These are phyloP conservation scores for Xiphophorus couchianus DNA, from an alignment of 2,113 vertebrate genomes.

Conservation along the genomic window DNA sequence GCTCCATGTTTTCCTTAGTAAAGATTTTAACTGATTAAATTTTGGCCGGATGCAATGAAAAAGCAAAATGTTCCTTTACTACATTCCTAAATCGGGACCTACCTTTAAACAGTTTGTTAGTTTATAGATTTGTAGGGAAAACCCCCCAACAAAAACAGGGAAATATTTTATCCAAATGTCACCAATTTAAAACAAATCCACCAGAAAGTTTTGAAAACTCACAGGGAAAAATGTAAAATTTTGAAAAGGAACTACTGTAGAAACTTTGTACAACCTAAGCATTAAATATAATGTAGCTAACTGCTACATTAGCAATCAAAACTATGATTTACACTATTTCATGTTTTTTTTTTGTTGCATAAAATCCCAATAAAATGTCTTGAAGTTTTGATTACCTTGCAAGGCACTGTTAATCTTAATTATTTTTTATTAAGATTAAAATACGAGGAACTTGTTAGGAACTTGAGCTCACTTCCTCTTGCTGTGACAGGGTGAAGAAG, in stretches of 20 bases:
- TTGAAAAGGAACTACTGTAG: no score
- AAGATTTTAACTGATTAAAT: background rate
- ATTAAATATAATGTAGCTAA: no score
- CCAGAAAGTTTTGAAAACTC: no score
- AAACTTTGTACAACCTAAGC: no score
- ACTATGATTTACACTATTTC: no score
- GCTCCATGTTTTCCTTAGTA: background rate
- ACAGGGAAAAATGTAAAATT: no score
- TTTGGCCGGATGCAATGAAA: background rate
- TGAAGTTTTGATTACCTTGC: background rate
- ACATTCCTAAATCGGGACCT: no score
- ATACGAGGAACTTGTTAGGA: background rate
- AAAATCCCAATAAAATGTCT: background rate
- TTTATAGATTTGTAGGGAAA: no score
- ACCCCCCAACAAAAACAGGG: background rate
- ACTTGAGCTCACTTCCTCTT: background rate
- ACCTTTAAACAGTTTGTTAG: no score
- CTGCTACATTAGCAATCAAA: no score
- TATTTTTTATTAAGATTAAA: background rate
- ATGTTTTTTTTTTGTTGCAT: background rate
- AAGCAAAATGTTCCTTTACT: background rate
- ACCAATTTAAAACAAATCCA: no score
- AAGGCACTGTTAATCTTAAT: no score
- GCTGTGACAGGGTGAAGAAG: slow-evolving; percentile 86
- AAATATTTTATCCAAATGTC: background rate